Percentiles rank a stretch among this genome's conserved stretches.
phyloP scores from a whole-genome alignment of 2,113 vertebrate species.

The Dromiciops gliroides region DNA sequence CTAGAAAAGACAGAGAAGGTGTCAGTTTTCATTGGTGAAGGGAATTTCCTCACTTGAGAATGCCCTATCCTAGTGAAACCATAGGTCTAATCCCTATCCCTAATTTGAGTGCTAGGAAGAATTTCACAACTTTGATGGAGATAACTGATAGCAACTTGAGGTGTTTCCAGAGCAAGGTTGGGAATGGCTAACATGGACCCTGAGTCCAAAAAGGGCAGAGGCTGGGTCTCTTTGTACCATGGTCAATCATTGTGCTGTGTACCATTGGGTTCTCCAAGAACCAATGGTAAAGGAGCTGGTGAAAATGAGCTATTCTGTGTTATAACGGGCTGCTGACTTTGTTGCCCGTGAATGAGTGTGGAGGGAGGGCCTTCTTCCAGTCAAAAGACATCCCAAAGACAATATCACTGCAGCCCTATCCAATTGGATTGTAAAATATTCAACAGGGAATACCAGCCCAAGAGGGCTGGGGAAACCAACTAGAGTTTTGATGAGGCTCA shows the following conservation, averaged over 20 bases:
- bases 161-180: not conserved
- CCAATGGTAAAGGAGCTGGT: not conserved
- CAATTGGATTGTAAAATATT: fast-evolving
- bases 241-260: not conserved
- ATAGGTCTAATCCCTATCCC: not conserved
- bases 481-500: fast-evolving
- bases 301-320: not conserved
- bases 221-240: not conserved
- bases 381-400: not conserved
- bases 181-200: not conserved
- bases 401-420: not conserved
- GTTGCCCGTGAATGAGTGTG: not conserved
- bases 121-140: not conserved
- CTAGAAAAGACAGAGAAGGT: not conserved
- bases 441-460: not conserved
- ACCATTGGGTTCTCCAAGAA: not conserved
- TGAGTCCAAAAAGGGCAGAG: no score
- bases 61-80: not conserved
- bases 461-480: not conserved
- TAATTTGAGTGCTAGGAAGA: not conserved
- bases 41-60: not conserved
- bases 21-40: not conserved
- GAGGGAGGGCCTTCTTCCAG: not conserved
- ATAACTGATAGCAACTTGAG: not conserved
- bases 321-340: not conserved